Percentiles rank a stretch among this genome's conserved stretches.
Conservation (phyloP, 2,113 vertebrate species). For the Aptenodytes forsteri region DNA sequence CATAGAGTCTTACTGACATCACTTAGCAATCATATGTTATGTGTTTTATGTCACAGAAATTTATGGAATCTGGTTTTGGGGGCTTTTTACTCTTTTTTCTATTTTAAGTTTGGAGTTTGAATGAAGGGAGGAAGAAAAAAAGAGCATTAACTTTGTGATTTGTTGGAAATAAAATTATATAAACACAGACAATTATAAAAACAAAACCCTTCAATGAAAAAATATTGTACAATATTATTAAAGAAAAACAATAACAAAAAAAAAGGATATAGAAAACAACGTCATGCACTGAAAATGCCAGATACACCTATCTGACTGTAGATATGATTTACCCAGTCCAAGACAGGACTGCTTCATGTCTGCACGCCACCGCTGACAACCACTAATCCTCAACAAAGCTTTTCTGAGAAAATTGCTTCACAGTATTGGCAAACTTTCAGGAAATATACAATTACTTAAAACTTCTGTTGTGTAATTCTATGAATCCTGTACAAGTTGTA, state of each 20-base stretch:
- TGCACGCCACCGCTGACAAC: background rate
- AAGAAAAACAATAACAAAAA: background rate
- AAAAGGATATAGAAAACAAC: background rate
- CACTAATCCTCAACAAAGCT: background rate
- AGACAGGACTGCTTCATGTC: background rate
- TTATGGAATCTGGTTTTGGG: background rate
- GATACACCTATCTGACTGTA: background rate
- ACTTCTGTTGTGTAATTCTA: background rate
- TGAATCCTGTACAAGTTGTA: background rate
- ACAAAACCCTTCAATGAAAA: background rate
- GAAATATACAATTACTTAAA: background rate
- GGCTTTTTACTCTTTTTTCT: background rate
- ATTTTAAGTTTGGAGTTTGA: background rate
- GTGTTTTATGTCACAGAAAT: background rate
- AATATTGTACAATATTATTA: background rate
- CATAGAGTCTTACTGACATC: background rate
- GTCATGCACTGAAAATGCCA: background rate
- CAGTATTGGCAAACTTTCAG: background rate
- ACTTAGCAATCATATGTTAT: background rate
- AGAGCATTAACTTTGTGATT: background rate
- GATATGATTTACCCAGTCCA: background rate
- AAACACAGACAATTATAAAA: background rate
- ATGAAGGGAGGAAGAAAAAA: background rate
- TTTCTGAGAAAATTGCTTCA: background rate
- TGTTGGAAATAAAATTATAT: background rate